Evolutionary conservation across 1,140 invertebrate species (phyloP).

Genomic region (Teleogryllus occipitalis): DNA sequence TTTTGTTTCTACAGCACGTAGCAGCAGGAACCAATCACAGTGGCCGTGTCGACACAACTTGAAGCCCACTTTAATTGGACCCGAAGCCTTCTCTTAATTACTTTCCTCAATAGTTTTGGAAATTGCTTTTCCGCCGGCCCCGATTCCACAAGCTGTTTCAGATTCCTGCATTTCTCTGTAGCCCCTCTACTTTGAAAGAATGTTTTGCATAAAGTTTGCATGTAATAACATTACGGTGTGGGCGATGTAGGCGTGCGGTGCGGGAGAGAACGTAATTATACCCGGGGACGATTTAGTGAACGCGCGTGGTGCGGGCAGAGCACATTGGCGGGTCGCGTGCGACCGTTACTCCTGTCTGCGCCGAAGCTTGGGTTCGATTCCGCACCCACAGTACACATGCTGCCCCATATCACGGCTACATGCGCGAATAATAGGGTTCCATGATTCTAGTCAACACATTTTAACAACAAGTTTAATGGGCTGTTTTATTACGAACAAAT

Average conservation of each 20-base stretch:
- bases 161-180: background rate
- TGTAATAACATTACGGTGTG: background rate
- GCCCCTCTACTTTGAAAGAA: background rate
- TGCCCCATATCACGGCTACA: too few relatives aligned
- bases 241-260: background rate
- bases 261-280: background rate
- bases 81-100: background rate
- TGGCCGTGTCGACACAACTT: conserved; percentile 3
- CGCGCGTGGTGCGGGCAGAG: background rate
- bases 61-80: conserved; percentile 3
- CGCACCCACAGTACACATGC: too few relatives aligned
- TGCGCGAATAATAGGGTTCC: too few relatives aligned
- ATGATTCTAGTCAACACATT: too few relatives aligned
- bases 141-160: background rate
- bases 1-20: background rate
- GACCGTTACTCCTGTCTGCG: too few relatives aligned
- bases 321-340: too few relatives aligned
- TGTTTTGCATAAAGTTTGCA: conserved; percentile 1
- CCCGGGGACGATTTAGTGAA: background rate
- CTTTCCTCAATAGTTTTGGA: conserved; percentile 4
- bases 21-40: background rate
- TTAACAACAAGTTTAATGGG: too few relatives aligned
- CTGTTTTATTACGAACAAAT: too few relatives aligned
- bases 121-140: background rate
- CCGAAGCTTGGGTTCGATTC: too few relatives aligned